These are phyloP conservation scores for Unio delphinus DNA, from an alignment of 2,888 invertebrate genomes.

Conservation along the genomic window DNA sequence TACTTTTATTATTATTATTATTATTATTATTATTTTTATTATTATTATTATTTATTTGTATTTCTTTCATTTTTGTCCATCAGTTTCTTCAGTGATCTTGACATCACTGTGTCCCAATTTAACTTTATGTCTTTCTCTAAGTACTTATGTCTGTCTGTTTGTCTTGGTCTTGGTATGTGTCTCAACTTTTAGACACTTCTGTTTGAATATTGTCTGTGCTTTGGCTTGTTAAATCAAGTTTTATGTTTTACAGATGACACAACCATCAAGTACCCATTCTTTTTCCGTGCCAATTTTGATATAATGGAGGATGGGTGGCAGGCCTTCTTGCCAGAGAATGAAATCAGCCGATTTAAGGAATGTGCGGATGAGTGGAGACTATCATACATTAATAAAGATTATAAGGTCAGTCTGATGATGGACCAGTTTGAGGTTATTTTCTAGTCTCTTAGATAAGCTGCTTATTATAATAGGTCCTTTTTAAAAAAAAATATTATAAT, in stretches of 20 bases:
- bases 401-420: constrained; percentile 74
- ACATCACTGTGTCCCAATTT: no score
- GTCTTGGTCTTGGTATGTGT: background rate
- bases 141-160: background rate
- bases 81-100: no score
- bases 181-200: background rate
- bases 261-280: constrained; percentile 91
- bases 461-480: background rate
- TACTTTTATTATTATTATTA: no score
- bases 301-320: constrained; percentile 96
- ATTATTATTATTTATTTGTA: no score
- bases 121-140: background rate
- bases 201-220: background rate
- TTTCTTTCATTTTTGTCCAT: no score
- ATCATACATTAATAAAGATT: constrained; percentile 90
- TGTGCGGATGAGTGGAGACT: constrained; percentile 92
- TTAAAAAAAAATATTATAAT: no score
- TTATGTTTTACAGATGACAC: constrained; percentile 77
- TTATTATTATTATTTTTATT: no score
- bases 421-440: background rate
- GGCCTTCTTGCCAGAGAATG: constrained; percentile 89
- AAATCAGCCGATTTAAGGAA: constrained; percentile 89
- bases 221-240: background rate
- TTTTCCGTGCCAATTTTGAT: constrained; percentile 91
- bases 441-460: background rate